A percentile compares a stretch with the other conserved stretches of the same genome.
These are phyloP conservation scores for Neoaliturus tenellus DNA, from an alignment of 2,888 invertebrate genomes.

Conservation along the genomic window DNA sequence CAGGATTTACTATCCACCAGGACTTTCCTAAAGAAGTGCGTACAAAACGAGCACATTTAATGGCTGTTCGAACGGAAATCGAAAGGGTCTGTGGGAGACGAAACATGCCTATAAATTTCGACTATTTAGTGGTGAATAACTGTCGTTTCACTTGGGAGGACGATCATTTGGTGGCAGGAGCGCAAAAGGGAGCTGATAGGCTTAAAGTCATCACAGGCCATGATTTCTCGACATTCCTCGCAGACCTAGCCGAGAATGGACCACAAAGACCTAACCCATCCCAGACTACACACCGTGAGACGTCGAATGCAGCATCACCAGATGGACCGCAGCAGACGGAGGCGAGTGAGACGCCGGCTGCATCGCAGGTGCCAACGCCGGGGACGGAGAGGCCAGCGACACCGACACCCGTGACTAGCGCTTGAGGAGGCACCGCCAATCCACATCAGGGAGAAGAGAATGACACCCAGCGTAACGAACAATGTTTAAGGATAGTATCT, in stretches of 20 bases:
- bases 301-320: too few species aligned
- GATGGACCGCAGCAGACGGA: too few species aligned
- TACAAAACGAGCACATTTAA: background rate
- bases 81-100: background rate
- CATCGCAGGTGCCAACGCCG: too few species aligned
- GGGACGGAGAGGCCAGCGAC: too few species aligned
- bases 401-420: too few species aligned
- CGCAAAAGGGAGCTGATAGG: background rate
- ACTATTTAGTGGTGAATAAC: conserved; percentile 3
- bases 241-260: background rate
- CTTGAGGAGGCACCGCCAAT: too few species aligned
- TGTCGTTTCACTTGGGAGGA: background rate
- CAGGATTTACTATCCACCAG: background rate
- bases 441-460: too few species aligned
- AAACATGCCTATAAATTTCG: background rate
- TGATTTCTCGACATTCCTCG: background rate
- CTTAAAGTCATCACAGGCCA: background rate
- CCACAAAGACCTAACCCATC: background rate
- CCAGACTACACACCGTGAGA: background rate
- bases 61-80: conserved; percentile 17
- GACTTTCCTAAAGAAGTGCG: conserved; percentile 20
- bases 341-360: too few species aligned
- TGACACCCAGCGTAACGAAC: too few species aligned
- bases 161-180: background rate
- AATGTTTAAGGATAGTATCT: too few species aligned